Conservation (phyloP, 2,797 vertebrate species). For the Etheostoma perlongum region DNA sequence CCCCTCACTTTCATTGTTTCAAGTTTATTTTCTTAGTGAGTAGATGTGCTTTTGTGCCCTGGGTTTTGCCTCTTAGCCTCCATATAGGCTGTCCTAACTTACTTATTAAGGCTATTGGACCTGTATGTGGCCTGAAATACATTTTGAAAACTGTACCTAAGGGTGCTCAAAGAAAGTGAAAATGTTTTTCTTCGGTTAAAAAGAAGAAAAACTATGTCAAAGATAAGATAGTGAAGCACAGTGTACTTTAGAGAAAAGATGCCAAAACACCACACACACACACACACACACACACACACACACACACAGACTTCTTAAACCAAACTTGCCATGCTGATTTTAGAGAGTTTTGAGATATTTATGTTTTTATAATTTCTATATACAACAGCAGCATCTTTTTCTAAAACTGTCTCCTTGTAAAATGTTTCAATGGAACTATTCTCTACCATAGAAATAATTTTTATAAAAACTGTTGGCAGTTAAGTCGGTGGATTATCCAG, state of each 20-base stretch:
- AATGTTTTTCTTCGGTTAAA: neutral
- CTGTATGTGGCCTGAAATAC: neutral
- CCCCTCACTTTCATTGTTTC: neutral
- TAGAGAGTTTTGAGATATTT: neutral
- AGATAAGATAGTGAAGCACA: neutral
- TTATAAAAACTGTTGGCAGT: neutral
- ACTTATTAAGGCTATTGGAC: neutral
- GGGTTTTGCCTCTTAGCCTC: neutral
- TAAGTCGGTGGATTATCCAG: neutral
- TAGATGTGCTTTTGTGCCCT: neutral
- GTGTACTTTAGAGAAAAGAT: neutral
- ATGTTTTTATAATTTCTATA: neutral
- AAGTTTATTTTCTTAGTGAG: neutral
- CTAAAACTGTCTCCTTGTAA: neutral
- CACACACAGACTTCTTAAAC: neutral
- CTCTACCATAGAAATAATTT: neutral
- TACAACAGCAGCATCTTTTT: neutral
- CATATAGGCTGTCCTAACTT: neutral
- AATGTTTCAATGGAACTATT: neutral
- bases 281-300: no score
- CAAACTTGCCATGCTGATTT: neutral
- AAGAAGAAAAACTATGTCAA: neutral
- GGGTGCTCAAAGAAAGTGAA: accelerated
- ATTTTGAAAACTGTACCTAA: no score
- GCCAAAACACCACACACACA: neutral